Evolutionary conservation across 2,113 vertebrate genomes (phyloP), one percentile per base, ranked within the genome.

Genomic region (Hylia prasina): DNA sequence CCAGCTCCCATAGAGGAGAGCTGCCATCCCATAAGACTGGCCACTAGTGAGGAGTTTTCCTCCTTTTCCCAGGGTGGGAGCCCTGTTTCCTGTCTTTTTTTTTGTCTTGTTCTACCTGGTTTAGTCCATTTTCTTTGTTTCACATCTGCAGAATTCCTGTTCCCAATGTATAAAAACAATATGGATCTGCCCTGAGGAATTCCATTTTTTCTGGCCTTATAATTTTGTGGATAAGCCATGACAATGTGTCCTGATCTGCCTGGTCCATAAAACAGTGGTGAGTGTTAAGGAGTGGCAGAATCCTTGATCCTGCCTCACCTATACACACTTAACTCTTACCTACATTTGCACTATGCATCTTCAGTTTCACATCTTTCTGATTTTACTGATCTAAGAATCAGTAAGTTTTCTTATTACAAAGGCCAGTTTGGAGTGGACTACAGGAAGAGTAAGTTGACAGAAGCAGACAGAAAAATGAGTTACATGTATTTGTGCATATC

Each of bases 391-490:
- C 66, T 61, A 75, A 44, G 35, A 64, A 80, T 15, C 13, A n/a
- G 7, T 15, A 89, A 30, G 3, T 72, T 82, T 77, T 84, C 54
- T 23, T 73, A 31, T 23, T 57, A 37, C 6, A 30, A 61, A 70
- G 21, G 17, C 7, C 2, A 37, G 0, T 48, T 71, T 75, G 11
- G 3, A 8, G 7, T 40, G 16, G 12, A 71, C 70, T 57, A 33
- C 5, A n/a, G 25, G 73, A 92, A 61, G 37, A 71, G 3, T 28
- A 70, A 85, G 5, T 19, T 54, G 13, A 42, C 4, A 66, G 33
- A 33, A 69, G 31, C 13, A 70, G n/a, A 42, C 6, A 76, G 40
- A 72, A 93, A 85, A 82, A 80, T 42, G 1, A 73, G 18, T 76
- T 85, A 11, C 71, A 37, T 1, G 0, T 50, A 5, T 85, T 15